Evolutionary conservation across 2,113 vertebrate species (phyloP).

Genomic region (Athene noctua): DNA sequence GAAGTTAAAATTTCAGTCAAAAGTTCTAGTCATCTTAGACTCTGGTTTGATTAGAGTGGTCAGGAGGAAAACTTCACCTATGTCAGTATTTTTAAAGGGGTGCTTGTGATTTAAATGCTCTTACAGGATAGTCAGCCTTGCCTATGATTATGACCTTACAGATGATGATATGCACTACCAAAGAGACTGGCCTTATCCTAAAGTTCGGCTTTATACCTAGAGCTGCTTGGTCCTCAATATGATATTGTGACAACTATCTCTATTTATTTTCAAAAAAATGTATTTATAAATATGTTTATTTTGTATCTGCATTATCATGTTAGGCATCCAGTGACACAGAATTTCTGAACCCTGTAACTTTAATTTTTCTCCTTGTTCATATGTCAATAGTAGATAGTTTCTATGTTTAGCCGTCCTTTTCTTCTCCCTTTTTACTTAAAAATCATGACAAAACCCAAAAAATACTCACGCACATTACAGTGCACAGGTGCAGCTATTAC

Average conservation of each 20-base stretch:
- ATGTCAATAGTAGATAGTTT: not conserved
- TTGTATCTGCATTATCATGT: not conserved
- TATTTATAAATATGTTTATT: not conserved
- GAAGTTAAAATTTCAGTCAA: not conserved
- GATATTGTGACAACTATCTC: not conserved
- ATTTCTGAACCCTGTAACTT: not conserved
- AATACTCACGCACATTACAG: not conserved
- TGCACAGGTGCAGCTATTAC: not conserved
- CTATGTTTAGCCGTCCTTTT: not conserved
- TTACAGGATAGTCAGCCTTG: not conserved
- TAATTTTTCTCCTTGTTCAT: not conserved
- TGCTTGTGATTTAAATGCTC: not conserved
- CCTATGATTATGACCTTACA: not conserved
- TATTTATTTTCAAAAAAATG: not conserved
- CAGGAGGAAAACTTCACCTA: not conserved
- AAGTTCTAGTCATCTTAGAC: not conserved
- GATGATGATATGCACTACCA: not conserved
- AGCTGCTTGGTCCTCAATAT: not conserved
- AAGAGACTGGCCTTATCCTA: not conserved
- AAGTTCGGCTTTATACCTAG: not conserved
- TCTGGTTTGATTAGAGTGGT: not conserved
- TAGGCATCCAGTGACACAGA: not conserved
- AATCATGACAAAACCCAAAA: not conserved
- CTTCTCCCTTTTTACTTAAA: not conserved
- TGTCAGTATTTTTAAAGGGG: not conserved